These are phyloP conservation scores for Strigamia crassipes DNA, from an alignment of 2,888 invertebrate genomes.

Conservation along the genomic window DNA sequence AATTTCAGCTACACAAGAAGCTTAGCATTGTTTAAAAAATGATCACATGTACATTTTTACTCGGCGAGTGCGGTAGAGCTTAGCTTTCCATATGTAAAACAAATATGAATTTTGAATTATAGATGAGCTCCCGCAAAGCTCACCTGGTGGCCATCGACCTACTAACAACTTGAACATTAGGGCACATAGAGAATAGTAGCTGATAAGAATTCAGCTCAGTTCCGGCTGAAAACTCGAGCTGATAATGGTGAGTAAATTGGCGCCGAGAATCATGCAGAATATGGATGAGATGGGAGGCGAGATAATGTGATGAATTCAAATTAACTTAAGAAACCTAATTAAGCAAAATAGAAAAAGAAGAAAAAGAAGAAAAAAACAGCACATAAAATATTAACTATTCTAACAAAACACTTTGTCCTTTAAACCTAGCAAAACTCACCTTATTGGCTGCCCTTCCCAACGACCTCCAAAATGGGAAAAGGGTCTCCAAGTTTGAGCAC, in stretches of 20 bases:
- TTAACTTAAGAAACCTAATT: background rate
- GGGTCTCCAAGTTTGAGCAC: too few species aligned
- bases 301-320: constrained; percentile 1
- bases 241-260: background rate
- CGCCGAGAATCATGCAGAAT: constrained; percentile 1
- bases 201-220: background rate
- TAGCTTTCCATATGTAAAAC: background rate
- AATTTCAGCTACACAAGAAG: too few species aligned
- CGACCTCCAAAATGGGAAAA: too few species aligned
- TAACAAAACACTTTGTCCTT: too few species aligned
- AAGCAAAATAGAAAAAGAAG: too few species aligned
- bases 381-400: too few species aligned
- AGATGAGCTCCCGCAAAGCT: background rate
- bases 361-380: too few species aligned
- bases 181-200: background rate
- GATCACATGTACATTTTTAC: too few species aligned
- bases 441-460: too few species aligned
- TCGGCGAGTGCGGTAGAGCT: background rate
- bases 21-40: background rate
- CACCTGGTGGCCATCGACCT: constrained; percentile 3
- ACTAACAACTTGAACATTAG: background rate
- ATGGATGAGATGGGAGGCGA: background rate
- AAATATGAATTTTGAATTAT: constrained; percentile 10
- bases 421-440: too few species aligned
- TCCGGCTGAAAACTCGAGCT: background rate